Base-by-base conservation (phyloP, 2,797 vertebrate genomes). In the Lutjanus campechanus region DNA sequence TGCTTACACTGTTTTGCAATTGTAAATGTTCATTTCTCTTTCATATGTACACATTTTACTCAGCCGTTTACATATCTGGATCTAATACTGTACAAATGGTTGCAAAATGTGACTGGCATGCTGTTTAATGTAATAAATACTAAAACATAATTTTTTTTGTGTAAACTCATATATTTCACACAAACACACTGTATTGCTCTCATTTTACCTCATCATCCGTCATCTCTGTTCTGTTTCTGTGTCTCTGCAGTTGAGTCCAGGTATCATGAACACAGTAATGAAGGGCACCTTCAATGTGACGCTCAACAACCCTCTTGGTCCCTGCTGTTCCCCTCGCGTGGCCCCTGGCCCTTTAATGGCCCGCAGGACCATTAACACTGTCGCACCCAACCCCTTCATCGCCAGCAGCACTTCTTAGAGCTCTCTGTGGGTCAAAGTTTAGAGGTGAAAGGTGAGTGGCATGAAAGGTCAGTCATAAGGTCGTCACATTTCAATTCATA, bases 281-380 rank as follows among this genome's bases (percentile, higher is more conserved):
- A 95, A 94, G 76, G 93, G 91, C 80, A 95, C 95, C 71, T 96
- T 95, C 75, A 95, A 94, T 4, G 87, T 89, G 47, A 95, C 91
- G 1, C 92, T 95, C 1, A 67, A 88, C 68, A 94, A 92, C 83
- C 91, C 92, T 20, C 76, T 93, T 69, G 54, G 73, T 11, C 46
- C 76, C 68, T 69, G 53, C 62, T 15, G 43, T 2, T 47, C 76
- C 49, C 50, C 59, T 44, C 7, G 1, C 16, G 47, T 58, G 66
- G 56, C 47, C 49, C 43, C 68, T 49, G 71, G 50, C 71, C 61
- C 25, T 73, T 43, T 55, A 12, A 66, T 15, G 9, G 59, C 51
- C 25, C 79, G 64, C 54, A 67, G 61, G 22, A 56, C 72, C 59
- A 69, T 85, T 69, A 50, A 81, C 15, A 22, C 50, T 5, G 56